Conservation (phyloP, 2,888 invertebrate genomes). For the Melanotus villosus region DNA sequence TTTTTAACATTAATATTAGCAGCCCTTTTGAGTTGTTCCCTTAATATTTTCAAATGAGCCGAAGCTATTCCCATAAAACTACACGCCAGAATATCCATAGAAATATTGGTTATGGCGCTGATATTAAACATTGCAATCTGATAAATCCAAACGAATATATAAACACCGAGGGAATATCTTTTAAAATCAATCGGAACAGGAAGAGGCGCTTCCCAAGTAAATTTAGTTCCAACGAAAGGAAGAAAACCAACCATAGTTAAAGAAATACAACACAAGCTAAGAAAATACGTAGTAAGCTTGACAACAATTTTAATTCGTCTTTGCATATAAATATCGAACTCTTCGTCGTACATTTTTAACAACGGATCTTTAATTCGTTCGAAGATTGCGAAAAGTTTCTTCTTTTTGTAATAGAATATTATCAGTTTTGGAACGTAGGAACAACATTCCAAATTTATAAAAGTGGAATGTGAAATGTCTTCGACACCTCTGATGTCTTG, state of each 20-base stretch:
- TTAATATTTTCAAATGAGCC: not conserved
- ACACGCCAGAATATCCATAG: not conserved
- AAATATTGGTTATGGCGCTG: not conserved
- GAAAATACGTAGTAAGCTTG: not conserved
- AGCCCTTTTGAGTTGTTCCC: not conserved
- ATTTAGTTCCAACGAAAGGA: not conserved
- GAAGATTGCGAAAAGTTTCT: not conserved
- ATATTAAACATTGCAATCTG: not conserved
- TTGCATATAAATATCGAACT: not conserved
- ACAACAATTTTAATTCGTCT: not conserved
- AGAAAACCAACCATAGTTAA: not conserved
- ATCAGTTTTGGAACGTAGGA: not conserved
- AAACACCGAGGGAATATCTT: not conserved
- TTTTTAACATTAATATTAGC: not conserved
- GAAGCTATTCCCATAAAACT: slow-evolving; percentile 6
- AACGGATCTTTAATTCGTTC: not conserved
- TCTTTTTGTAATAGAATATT: not conserved
- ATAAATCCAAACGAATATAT: not conserved
- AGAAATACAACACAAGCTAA: not conserved
- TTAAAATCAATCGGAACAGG: not conserved
- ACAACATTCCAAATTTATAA: not conserved
- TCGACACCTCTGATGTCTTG: not conserved
- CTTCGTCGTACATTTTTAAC: not conserved
- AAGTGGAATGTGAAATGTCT: not conserved
- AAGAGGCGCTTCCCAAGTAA: not conserved